A percentile compares a stretch with the other conserved stretches of the same genome.
phyloP scores from a whole-genome alignment of 2,888 invertebrate species.

The Orthonevra nobilis region DNA sequence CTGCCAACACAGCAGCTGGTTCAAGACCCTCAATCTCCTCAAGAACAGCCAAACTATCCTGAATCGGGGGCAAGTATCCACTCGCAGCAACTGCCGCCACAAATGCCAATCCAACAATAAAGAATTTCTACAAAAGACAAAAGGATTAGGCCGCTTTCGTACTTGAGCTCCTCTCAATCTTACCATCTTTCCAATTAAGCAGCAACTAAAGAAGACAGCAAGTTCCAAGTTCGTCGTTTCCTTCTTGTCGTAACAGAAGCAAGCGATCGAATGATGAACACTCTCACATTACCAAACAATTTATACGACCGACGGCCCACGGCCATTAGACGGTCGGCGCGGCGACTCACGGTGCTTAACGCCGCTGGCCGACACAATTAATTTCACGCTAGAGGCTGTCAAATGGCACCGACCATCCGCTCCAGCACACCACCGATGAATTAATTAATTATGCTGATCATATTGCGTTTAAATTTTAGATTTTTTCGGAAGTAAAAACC shows the following conservation, averaged over 20 bases:
- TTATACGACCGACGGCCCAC: conserved; percentile 49
- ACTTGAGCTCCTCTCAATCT: not conserved
- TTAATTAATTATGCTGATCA: conserved; percentile 46
- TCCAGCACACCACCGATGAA: conserved; percentile 28
- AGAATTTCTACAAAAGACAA: conserved; percentile 34
- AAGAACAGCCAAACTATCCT: conserved; percentile 33
- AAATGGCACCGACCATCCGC: conserved; percentile 17
- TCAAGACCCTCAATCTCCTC: conserved; percentile 24
- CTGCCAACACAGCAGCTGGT: conserved; percentile 2
- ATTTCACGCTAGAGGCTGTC: conserved; percentile 17
- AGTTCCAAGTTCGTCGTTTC: conserved; percentile 11
- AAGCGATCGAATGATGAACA: conserved; percentile 58
- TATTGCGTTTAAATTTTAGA: conserved; percentile 24
- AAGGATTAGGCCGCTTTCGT: not conserved
- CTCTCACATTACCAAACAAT: conserved; percentile 44
- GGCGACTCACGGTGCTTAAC: not conserved
- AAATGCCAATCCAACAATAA: conserved; percentile 57
- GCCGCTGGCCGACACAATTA: conserved; percentile 8
- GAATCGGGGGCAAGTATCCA: conserved; percentile 17
- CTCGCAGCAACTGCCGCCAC: conserved; percentile 32
- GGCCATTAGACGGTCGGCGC: conserved; percentile 16
- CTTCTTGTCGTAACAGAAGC: conserved; percentile 36
- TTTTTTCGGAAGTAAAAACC: conserved; percentile 54
- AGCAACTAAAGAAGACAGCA: no score
- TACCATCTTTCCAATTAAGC: conserved; percentile 64